Evolutionary conservation across 2,888 invertebrate genomes (phyloP), one percentile per base, ranked within the genome.

Genomic region (Bruchidius siliquastri): DNA sequence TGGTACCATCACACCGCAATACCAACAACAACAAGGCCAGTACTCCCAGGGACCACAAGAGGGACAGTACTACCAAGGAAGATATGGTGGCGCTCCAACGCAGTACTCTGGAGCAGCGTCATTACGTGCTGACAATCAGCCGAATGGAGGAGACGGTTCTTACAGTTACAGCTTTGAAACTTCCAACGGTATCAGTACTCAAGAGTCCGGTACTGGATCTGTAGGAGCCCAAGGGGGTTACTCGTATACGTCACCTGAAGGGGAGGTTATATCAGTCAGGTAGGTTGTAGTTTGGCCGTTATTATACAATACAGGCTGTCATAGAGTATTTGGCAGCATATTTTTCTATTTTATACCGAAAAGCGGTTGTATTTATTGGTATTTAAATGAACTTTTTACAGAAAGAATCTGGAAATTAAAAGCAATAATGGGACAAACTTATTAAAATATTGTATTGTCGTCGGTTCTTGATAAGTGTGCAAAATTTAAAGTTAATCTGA

Each of bases 211-310:
- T 67, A 71, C 69, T 30, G 67, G 76, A 66, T 80, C 79, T 10
- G 79, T 79, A 71, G 79, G 79, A 22, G 77, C 76, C 2, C 78
- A 69, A 21, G 76, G 76, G 2, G 73, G 74, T 10, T 82, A 75
- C 77, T 80, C 81, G 0, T 84, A 82, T 76, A 83, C 82, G 3
- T 81, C 83, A 8, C 83, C 83, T 0, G 83, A 83, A 78, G 83
- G 83, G 2, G 80, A 82, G 75, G 78, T 78, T 22, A 77, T 81
- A 68, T 68, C 72, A 6, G 68, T 76, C 8, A 73, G 74, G 49
- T 49, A 49, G 10, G 49, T 26, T 2, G 3, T 26, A 26, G 8
- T 26, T 26, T 26, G 2, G 26, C 2, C 8, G 26, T 26, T 26
- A 26, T 26, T 26, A n/a, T n/a, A n/a, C n/a, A n/a, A n/a, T n/a